Percentiles rank a stretch among this genome's conserved stretches.
Evolutionary conservation across 2,113 vertebrate species (phyloP).

Genomic region (Tragelaphus buxtoni): DNA sequence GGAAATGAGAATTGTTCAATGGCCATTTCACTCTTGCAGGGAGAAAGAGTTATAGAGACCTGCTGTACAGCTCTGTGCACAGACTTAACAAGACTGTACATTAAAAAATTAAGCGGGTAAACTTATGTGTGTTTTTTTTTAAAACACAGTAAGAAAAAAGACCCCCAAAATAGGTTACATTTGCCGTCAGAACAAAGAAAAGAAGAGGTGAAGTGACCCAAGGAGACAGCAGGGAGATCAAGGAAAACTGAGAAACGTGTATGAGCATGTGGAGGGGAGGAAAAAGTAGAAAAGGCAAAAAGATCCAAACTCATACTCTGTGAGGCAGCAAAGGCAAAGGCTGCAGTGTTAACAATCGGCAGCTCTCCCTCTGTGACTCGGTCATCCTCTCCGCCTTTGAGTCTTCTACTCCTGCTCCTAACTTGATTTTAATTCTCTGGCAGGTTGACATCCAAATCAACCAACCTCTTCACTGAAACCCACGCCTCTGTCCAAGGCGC

Average conservation of each 20-base stretch:
- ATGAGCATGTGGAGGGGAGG: neutral
- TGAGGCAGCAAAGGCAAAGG: neutral
- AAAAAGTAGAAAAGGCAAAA: neutral
- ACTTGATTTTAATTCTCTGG: conserved; percentile 47
- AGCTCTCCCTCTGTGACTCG: neutral
- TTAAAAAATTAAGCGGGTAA: neutral
- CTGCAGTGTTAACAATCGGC: neutral
- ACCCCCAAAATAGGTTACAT: neutral
- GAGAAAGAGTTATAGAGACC: neutral
- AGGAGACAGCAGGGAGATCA: neutral
- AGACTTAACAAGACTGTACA: neutral
- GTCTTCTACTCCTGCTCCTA: conserved; percentile 16
- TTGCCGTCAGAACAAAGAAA: conserved; percentile 20
- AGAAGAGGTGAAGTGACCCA: neutral
- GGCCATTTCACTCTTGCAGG: neutral
- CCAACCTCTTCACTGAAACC: neutral
- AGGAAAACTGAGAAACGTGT: neutral
- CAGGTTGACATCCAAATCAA: neutral
- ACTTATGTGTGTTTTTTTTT: neutral
- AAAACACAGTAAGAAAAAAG: neutral
- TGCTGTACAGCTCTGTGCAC: neutral
- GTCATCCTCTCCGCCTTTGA: neutral
- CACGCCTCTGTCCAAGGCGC: neutral
- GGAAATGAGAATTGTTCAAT: neutral
- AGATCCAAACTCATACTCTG: neutral